phyloP scores from a whole-genome alignment of 2,888 invertebrate genomes.

The Zelleria hepariella region DNA sequence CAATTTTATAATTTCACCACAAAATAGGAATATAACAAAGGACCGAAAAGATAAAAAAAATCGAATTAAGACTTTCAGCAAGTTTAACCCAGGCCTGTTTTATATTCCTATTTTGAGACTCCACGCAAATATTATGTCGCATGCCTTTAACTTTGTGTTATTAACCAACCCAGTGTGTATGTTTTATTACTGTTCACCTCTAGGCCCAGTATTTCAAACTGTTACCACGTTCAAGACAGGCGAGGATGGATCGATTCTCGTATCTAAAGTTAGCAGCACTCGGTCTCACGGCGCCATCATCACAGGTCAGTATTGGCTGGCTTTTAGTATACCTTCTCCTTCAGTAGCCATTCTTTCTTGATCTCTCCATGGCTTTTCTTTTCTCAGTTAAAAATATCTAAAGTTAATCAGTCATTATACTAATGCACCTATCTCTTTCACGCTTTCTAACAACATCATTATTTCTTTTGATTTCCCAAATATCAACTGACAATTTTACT shows the following conservation, averaged over 20 bases:
- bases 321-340: constrained; percentile 35
- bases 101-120: constrained; percentile 4
- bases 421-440: neutral
- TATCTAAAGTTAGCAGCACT: constrained; percentile 74
- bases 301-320: constrained; percentile 70
- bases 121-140: constrained; percentile 46
- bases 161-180: constrained; percentile 65
- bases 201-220: constrained; percentile 71
- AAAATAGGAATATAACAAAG: neutral
- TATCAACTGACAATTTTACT: constrained; percentile 42
- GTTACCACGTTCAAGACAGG: constrained; percentile 68
- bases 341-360: neutral
- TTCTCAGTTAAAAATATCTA: neutral
- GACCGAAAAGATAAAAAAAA: no score
- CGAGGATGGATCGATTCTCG: constrained; percentile 57
- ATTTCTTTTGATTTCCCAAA: neutral
- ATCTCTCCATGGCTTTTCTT: neutral
- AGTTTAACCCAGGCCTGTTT: neutral
- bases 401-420: constrained; percentile 6
- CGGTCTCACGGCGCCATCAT: constrained; percentile 75
- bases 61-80: neutral
- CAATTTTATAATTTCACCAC: neutral
- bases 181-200: constrained; percentile 51
- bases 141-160: constrained; percentile 57
- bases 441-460: neutral